Percentiles rank a stretch among this genome's conserved stretches.
phyloP scores from a whole-genome alignment of 2,888 invertebrate genomes.

The Melinopterus prodromus region DNA sequence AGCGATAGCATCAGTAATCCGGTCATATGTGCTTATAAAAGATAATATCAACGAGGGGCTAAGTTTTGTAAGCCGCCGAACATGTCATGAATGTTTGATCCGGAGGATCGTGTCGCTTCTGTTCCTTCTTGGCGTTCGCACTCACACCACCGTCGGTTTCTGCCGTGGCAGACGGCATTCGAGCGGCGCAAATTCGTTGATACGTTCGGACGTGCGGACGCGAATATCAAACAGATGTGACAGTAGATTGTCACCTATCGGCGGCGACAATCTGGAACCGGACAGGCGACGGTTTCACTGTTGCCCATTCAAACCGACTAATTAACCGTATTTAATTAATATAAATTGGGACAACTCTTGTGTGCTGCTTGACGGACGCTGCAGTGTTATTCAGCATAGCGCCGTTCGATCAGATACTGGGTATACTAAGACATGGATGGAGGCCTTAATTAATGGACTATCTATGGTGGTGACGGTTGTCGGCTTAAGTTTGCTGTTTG shows the following conservation, averaged over 20 bases:
- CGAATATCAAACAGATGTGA: slow-evolving; percentile 32
- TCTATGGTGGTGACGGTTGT: not conserved
- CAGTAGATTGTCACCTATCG: slow-evolving; percentile 33
- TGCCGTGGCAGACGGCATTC: not conserved
- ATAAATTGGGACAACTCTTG: not conserved
- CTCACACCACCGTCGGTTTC: slow-evolving; percentile 19
- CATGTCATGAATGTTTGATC: slow-evolving; percentile 44
- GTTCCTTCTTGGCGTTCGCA: slow-evolving; percentile 30
- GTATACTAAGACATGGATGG: not conserved
- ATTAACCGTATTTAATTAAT: not conserved
- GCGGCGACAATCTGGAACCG: slow-evolving; percentile 25
- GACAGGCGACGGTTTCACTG: not conserved
- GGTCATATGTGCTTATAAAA: slow-evolving; percentile 47
- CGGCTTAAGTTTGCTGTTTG: not conserved
- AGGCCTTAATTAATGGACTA: not conserved
- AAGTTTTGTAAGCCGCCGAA: slow-evolving; percentile 44
- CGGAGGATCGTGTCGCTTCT: slow-evolving; percentile 11
- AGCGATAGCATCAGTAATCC: slow-evolving; percentile 43
- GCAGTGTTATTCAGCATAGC: not conserved
- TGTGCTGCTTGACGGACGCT: not conserved
- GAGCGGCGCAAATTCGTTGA: not conserved
- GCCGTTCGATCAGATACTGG: not conserved
- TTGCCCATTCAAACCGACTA: not conserved
- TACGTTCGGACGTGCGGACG: not conserved
- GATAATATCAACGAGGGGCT: slow-evolving; percentile 44